Evolutionary conservation across 2,888 invertebrate species (phyloP).

Genomic region (Penaeus monodon): DNA sequence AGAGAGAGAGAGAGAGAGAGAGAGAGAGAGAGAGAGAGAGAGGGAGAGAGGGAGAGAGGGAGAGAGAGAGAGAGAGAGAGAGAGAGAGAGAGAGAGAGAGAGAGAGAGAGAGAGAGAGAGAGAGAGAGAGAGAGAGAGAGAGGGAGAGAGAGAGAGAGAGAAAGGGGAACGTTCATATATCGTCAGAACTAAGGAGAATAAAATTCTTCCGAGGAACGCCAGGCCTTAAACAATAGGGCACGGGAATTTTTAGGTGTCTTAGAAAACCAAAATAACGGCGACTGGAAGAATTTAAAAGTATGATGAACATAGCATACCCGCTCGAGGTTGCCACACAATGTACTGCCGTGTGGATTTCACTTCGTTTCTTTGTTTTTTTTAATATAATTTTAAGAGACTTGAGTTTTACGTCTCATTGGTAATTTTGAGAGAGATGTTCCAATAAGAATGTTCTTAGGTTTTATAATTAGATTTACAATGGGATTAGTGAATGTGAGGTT

Average conservation of each 20-base stretch:
- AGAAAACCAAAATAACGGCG: neutral
- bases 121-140: no score
- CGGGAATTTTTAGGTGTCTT: neutral
- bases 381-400: no score
- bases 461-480: no score
- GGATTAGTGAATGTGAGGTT: no score
- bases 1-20: neutral
- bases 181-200: neutral
- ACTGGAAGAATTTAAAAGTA: neutral
- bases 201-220: neutral
- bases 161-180: neutral
- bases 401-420: no score
- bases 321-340: no score
- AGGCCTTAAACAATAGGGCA: neutral
- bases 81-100: neutral
- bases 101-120: neutral
- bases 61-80: neutral
- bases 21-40: neutral
- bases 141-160: neutral
- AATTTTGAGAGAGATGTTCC: no score
- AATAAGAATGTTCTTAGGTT: no score
- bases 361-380: no score
- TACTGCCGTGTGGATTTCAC: no score
- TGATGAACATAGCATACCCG: neutral
- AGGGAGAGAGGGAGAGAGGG: slow-evolving; percentile 1